Evolutionary conservation across 1,140 invertebrate genomes (phyloP).

Genomic region (Pseudomyrmex flavicornis): DNA sequence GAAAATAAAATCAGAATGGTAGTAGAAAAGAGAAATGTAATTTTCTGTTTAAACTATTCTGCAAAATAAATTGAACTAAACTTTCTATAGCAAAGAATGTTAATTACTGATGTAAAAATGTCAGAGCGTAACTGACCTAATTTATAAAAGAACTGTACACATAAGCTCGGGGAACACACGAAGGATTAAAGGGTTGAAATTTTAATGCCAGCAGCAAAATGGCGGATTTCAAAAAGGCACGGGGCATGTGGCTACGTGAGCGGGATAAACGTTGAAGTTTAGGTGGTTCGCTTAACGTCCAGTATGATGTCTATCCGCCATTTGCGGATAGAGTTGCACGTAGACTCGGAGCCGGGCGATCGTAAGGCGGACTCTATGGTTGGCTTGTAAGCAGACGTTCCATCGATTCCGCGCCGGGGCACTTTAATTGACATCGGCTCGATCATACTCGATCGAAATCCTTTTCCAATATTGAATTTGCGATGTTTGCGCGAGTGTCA

Average conservation of each 20-base stretch:
- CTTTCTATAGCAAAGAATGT: neutral
- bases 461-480: constrained; percentile 63
- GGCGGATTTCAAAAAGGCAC: neutral
- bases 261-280: constrained; percentile 47
- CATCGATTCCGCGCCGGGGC: constrained; percentile 39
- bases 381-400: constrained; percentile 29
- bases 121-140: neutral
- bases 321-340: constrained; percentile 35
- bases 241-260: constrained; percentile 36
- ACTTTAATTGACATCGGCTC: constrained; percentile 58
- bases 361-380: constrained; percentile 17
- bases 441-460: constrained; percentile 48
- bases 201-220: constrained; percentile 26
- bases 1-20: constrained; percentile 2
- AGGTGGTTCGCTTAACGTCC: constrained; percentile 22
- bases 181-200: constrained; percentile 35
- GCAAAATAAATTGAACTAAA: too few species aligned
- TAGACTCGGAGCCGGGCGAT: constrained; percentile 27
- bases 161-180: neutral
- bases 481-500: constrained; percentile 37
- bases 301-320: constrained; percentile 54
- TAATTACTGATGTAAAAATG: neutral
- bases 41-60: too few species aligned
- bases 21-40: too few species aligned
- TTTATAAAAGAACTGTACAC: neutral